A percentile compares a stretch with the other conserved stretches of the same genome.
Evolutionary conservation across 2,797 vertebrate genomes (phyloP).

Genomic region (Cetoscarus ocellatus): DNA sequence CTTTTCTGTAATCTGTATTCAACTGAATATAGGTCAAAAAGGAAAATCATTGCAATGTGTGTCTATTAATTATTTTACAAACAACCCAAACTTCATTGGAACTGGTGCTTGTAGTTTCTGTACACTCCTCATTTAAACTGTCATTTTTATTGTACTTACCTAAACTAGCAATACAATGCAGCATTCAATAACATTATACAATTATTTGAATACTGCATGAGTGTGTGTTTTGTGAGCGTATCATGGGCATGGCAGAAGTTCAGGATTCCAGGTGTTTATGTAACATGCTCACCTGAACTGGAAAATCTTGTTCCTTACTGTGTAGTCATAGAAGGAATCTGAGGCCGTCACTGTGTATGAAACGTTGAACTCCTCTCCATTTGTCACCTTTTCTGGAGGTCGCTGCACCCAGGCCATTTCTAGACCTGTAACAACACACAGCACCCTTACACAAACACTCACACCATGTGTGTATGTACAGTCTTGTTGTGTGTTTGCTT

Average conservation of each 20-base stretch:
- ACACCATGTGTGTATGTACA: not conserved
- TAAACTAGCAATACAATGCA: too few species aligned
- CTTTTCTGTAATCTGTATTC: too few species aligned
- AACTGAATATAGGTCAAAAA: too few species aligned
- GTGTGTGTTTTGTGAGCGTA: not conserved
- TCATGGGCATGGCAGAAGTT: slow-evolving; percentile 17
- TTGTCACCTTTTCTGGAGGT: slow-evolving; percentile 80
- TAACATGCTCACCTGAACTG: slow-evolving; percentile 76
- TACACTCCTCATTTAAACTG: not conserved
- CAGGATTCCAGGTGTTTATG: slow-evolving; percentile 14
- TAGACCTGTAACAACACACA: slow-evolving; percentile 68
- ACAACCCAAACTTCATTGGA: too few species aligned
- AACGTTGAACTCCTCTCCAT: slow-evolving; percentile 85
- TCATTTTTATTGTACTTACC: too few species aligned
- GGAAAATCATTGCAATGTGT: too few species aligned
- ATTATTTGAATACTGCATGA: not conserved
- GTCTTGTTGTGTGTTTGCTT: slow-evolving; percentile 12
- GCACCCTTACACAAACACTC: not conserved
- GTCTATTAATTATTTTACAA: too few species aligned
- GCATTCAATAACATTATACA: not conserved
- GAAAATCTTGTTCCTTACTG: slow-evolving; percentile 81
- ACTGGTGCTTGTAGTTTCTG: too few species aligned
- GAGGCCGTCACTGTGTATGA: slow-evolving; percentile 78
- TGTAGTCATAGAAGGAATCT: slow-evolving; percentile 82
- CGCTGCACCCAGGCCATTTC: slow-evolving; percentile 85